Evolutionary conservation across 2,797 vertebrate genomes (phyloP).

Genomic region (Chelmon rostratus): DNA sequence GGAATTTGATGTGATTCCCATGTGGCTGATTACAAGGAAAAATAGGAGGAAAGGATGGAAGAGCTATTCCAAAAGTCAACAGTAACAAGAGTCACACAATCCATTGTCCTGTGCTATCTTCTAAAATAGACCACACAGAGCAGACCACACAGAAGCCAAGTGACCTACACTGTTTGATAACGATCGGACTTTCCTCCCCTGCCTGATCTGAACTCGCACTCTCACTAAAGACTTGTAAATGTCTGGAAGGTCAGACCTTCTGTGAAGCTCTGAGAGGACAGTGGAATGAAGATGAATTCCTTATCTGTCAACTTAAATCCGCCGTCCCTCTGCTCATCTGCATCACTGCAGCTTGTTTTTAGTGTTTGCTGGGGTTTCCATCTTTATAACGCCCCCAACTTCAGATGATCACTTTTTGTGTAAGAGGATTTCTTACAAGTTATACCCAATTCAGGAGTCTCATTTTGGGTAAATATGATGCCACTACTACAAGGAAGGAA

Average conservation of each 20-base stretch:
- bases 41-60: slow-evolving; percentile 50
- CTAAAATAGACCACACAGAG: slow-evolving; percentile 27
- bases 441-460: not conserved
- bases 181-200: not conserved
- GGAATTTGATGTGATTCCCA: slow-evolving; percentile 64
- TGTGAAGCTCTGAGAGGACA: not conserved
- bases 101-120: slow-evolving; percentile 38
- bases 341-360: slow-evolving; percentile 10
- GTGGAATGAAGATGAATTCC: not conserved
- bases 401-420: not conserved
- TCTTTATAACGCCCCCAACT: not conserved
- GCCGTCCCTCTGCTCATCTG: not conserved
- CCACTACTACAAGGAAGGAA: not conserved
- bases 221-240: slow-evolving; percentile 4
- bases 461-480: not conserved
- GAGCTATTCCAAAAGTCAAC: slow-evolving; percentile 40
- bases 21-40: slow-evolving; percentile 39
- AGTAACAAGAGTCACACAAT: slow-evolving; percentile 39
- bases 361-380: not conserved
- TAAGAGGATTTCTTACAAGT: not conserved
- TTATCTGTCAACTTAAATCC: not conserved
- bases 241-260: not conserved
- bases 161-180: slow-evolving; percentile 1
- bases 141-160: slow-evolving; percentile 41
- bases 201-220: not conserved